Conservation (phyloP, 2,797 vertebrate genomes). For the Mallotus villosus region DNA sequence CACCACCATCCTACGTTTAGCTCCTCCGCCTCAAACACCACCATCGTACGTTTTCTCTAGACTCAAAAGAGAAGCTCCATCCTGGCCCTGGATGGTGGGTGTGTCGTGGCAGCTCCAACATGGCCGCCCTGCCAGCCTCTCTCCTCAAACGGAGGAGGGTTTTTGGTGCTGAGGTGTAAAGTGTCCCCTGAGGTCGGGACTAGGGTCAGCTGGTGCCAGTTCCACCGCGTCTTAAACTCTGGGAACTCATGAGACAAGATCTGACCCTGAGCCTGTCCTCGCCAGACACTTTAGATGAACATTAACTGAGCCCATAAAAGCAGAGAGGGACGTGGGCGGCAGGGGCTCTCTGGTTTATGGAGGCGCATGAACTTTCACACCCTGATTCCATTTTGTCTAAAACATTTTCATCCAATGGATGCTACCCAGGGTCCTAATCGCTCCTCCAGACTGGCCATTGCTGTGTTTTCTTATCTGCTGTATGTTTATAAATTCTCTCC, state of each 20-base stretch:
- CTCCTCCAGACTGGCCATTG: conserved; percentile 32
- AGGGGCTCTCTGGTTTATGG: conserved; percentile 67
- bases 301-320: conserved; percentile 73
- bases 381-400: conserved; percentile 56
- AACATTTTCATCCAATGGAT: conserved; percentile 53
- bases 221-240: conserved; percentile 59
- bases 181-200: conserved; percentile 54
- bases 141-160: conserved; percentile 34
- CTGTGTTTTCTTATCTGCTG: conserved; percentile 32
- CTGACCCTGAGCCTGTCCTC: conserved; percentile 66
- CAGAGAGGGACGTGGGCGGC: conserved; percentile 36
- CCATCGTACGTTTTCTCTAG: background rate
- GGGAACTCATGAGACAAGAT: conserved; percentile 63
- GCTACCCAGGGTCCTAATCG: conserved; percentile 38
- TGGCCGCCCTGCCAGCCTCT: conserved; percentile 12
- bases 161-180: conserved; percentile 44
- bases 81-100: conserved; percentile 27
- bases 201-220: conserved; percentile 51
- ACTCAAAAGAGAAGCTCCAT: background rate
- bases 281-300: conserved; percentile 67
- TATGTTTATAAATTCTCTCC: conserved; percentile 31
- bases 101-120: conserved; percentile 37
- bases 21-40: background rate
- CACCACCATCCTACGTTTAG: too few relatives aligned
- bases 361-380: conserved; percentile 57